Percentiles rank a stretch among this genome's conserved stretches.
Conservation (phyloP, 1,140 invertebrate species). For the Bombus sibiricus region DNA sequence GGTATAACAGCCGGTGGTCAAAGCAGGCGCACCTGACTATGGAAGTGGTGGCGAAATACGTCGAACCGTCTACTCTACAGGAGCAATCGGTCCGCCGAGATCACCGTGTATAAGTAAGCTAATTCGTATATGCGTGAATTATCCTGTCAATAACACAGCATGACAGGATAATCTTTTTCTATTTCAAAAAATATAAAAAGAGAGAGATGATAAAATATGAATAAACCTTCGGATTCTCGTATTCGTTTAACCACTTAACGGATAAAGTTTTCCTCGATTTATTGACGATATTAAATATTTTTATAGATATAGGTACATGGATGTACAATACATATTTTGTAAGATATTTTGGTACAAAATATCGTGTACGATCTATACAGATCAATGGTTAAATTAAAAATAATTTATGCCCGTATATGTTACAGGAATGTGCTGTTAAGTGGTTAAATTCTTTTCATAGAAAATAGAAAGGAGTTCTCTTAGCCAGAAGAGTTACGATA, state of each 20-base stretch:
- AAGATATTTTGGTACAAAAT: background rate
- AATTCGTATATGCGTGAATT: constrained; percentile 10
- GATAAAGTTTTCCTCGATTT: background rate
- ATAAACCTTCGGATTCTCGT: background rate
- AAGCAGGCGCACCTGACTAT: constrained; percentile 81
- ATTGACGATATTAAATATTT: too few relatives aligned
- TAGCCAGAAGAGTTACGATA: background rate
- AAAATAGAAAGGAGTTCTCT: background rate
- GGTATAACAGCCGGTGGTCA: constrained; percentile 71
- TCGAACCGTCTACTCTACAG: constrained; percentile 76
- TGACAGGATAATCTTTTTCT: background rate
- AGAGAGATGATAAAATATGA: background rate
- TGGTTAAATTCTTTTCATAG: background rate
- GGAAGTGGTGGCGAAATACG: constrained; percentile 79
- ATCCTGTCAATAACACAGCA: background rate
- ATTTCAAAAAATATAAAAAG: background rate
- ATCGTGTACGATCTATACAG: background rate
- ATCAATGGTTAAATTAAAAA: background rate
- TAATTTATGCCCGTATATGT: background rate
- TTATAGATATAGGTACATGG: background rate
- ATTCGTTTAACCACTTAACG: background rate
- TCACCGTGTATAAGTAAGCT: constrained; percentile 77
- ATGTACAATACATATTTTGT: background rate
- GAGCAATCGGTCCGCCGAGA: constrained; percentile 76
- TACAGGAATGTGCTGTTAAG: background rate